Evolutionary conservation across 2,113 vertebrate genomes (phyloP).

Genomic region (Dromas ardeola): DNA sequence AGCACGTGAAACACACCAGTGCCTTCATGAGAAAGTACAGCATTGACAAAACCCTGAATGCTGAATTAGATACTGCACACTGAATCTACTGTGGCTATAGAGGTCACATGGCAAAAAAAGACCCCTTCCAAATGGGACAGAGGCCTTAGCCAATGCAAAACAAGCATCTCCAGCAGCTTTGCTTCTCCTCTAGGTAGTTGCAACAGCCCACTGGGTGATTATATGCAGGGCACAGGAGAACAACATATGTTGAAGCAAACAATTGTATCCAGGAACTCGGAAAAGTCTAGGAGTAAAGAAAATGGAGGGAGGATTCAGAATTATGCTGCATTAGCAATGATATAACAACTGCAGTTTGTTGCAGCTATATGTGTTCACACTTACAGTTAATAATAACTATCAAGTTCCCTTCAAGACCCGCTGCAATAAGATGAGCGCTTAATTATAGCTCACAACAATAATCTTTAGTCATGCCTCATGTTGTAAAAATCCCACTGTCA

Average conservation of each 20-base stretch:
- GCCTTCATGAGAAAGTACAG: neutral
- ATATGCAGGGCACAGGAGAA: neutral
- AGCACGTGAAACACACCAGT: neutral
- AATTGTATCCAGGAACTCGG: neutral
- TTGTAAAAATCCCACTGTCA: neutral
- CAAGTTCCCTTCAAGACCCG: conserved; percentile 3
- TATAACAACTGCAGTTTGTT: neutral
- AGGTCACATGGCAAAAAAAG: neutral
- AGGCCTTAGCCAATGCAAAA: neutral
- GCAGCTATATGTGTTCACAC: neutral
- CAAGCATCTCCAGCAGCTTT: neutral
- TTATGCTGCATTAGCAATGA: neutral
- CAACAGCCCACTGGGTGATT: neutral
- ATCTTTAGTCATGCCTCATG: neutral
- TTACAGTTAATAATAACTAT: conserved; percentile 57
- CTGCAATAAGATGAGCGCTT: conserved; percentile 23
- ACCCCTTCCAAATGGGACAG: neutral
- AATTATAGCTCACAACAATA: conserved; percentile 46
- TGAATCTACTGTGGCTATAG: neutral
- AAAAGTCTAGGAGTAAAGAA: neutral
- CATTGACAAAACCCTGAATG: neutral
- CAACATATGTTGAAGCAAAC: neutral
- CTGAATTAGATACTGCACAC: neutral
- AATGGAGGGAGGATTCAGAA: neutral
- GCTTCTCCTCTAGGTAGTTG: neutral